Conservation (phyloP, 2,113 vertebrate genomes). For the Muntiacus reevesi region DNA sequence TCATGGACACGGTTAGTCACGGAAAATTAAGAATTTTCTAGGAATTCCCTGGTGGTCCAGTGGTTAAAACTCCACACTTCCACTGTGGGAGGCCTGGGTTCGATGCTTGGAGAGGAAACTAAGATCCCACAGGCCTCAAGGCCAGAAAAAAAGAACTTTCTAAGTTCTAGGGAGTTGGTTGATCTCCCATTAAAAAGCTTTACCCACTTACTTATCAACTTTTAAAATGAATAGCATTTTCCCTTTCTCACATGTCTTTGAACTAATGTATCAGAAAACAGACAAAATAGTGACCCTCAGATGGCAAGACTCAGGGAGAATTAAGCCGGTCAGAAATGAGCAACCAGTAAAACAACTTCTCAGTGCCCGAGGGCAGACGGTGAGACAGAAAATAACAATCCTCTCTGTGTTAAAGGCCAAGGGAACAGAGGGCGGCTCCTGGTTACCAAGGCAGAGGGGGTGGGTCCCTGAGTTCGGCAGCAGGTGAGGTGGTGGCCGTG, state of each 20-base stretch:
- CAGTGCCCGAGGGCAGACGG: background rate
- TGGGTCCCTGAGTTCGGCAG: background rate
- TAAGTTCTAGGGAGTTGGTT: background rate
- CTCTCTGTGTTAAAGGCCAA: background rate
- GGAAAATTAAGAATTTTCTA: background rate
- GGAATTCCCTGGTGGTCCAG: background rate
- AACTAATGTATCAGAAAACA: background rate
- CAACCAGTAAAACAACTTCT: background rate
- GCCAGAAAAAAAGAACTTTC: background rate
- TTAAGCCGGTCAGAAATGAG: background rate
- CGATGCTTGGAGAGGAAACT: background rate
- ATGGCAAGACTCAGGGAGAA: background rate
- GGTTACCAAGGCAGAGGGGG: too few relatives aligned
- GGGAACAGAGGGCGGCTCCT: background rate
- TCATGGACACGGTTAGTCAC: background rate
- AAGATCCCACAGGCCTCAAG: background rate
- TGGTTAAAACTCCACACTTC: background rate
- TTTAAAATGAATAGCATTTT: background rate
- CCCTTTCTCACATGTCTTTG: background rate
- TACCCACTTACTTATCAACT: background rate
- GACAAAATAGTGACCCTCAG: background rate
- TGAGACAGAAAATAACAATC: background rate
- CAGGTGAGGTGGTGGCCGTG: rapidly evolving
- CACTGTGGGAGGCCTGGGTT: background rate
- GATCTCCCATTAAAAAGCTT: background rate